A percentile compares a stretch with the other conserved stretches of the same genome.
These are phyloP conservation scores for Diarsia brunnea DNA, from an alignment of 2,888 invertebrate genomes.

Conservation along the genomic window DNA sequence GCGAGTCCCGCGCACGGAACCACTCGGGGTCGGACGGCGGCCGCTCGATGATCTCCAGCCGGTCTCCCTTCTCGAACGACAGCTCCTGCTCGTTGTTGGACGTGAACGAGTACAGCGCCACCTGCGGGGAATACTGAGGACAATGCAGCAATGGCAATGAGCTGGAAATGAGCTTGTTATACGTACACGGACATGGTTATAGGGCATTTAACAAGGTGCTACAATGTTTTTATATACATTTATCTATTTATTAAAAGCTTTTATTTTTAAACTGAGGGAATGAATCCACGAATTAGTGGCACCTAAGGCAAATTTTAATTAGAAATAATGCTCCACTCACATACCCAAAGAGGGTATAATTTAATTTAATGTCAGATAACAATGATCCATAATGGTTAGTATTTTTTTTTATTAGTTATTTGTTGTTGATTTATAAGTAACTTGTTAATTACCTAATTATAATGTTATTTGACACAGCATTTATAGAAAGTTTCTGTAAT, in stretches of 20 bases:
- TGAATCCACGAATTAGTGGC: too few relatives aligned
- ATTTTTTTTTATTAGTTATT: too few relatives aligned
- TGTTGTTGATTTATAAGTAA: too few relatives aligned
- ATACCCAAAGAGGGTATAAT: too few relatives aligned
- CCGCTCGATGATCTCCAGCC: slow-evolving; percentile 98
- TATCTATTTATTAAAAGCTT: background rate
- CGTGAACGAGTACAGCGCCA: slow-evolving; percentile 98
- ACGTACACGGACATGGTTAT: background rate
- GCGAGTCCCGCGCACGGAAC: slow-evolving; percentile 98
- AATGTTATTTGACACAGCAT: too few relatives aligned
- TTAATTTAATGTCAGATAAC: too few relatives aligned
- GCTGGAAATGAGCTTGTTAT: background rate
- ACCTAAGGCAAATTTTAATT: background rate
- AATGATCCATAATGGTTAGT: too few relatives aligned
- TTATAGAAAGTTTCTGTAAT: background rate
- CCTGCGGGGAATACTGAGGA: slow-evolving; percentile 78
- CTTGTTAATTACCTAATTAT: too few relatives aligned
- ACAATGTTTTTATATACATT: background rate
- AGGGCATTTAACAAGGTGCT: background rate
- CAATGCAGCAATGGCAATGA: slow-evolving; percentile 39
- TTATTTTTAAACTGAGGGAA: background rate
- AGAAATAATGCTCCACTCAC: background rate
- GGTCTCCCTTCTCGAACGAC: slow-evolving; percentile 99
- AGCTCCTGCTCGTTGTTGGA: slow-evolving; percentile 98
- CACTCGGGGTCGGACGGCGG: slow-evolving; percentile 99